Conservation (phyloP, 1,140 invertebrate species). For the Parasteatoda tepidariorum region DNA sequence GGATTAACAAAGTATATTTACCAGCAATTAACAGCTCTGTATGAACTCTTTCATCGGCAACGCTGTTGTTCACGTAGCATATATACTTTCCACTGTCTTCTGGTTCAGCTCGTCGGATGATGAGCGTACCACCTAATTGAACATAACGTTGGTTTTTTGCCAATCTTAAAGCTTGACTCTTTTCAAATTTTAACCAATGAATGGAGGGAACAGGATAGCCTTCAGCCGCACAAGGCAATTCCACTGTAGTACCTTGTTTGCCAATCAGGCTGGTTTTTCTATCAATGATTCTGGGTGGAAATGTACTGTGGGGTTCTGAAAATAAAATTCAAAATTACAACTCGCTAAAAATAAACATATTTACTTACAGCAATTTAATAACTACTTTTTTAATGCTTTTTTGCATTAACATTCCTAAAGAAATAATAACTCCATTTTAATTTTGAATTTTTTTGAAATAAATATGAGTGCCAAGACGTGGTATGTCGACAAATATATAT, state of each 20-base stretch:
- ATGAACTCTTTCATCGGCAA: conserved; percentile 63
- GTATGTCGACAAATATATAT: too few species aligned
- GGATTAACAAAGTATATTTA: too few species aligned
- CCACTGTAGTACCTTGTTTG: conserved; percentile 65
- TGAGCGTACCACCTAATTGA: conserved; percentile 56
- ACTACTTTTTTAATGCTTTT: not conserved
- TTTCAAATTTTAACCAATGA: conserved; percentile 62
- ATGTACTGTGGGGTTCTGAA: conserved; percentile 70
- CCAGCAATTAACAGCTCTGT: conserved; percentile 63
- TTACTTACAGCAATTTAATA: not conserved
- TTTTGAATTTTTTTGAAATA: too few species aligned
- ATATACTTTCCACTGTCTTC: conserved; percentile 63
- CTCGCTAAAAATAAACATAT: not conserved
- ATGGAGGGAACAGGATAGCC: conserved; percentile 64
- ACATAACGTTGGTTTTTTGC: conserved; percentile 22
- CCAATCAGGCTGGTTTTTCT: conserved; percentile 62
- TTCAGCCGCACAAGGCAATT: conserved; percentile 69
- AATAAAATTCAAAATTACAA: too few species aligned
- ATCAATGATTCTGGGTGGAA: conserved; percentile 64
- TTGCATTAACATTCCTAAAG: too few species aligned
- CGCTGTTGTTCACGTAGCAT: conserved; percentile 64
- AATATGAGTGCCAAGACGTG: too few species aligned
- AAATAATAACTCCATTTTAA: too few species aligned
- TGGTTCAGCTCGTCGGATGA: conserved; percentile 57
- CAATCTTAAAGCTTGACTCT: conserved; percentile 8